Percentiles rank a stretch among this genome's conserved stretches.
phyloP scores from a whole-genome alignment of 2,888 invertebrate species.

The Horisme vitalbata region DNA sequence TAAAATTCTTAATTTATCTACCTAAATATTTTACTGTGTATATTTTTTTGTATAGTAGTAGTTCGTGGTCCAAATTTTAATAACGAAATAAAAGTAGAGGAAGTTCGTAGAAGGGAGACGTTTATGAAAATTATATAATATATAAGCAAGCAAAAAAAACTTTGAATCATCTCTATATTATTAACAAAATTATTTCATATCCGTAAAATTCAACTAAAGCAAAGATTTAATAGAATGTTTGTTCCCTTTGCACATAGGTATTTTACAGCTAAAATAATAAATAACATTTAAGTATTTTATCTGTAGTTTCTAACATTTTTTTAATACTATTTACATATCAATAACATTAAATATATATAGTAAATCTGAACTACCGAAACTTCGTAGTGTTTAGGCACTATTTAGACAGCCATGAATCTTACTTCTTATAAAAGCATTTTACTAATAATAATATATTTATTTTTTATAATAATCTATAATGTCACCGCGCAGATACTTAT shows the following conservation, averaged over 20 bases:
- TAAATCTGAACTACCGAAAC: constrained; percentile 80
- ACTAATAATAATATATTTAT: constrained; percentile 65
- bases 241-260: constrained; percentile 69
- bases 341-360: constrained; percentile 60
- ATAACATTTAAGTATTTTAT: constrained; percentile 46
- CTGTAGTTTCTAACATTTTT: constrained; percentile 43
- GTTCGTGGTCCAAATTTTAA: constrained; percentile 15
- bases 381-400: constrained; percentile 83
- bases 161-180: too few relatives aligned
- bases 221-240: constrained; percentile 48
- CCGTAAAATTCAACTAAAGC: too few relatives aligned
- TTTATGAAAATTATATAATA: too few relatives aligned
- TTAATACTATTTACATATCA: constrained; percentile 67
- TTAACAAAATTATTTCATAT: too few relatives aligned
- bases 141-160: too few relatives aligned
- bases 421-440: constrained; percentile 79
- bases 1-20: neutral
- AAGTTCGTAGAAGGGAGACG: too few relatives aligned
- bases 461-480: constrained; percentile 61
- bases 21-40: neutral
- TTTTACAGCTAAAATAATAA: constrained; percentile 2
- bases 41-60: constrained; percentile 3
- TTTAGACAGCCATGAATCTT: constrained; percentile 83
- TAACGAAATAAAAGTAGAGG: neutral
- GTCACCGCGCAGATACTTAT: constrained; percentile 81